phyloP scores from a whole-genome alignment of 1,140 invertebrate species.

The Panagrolaimus sp. region DNA sequence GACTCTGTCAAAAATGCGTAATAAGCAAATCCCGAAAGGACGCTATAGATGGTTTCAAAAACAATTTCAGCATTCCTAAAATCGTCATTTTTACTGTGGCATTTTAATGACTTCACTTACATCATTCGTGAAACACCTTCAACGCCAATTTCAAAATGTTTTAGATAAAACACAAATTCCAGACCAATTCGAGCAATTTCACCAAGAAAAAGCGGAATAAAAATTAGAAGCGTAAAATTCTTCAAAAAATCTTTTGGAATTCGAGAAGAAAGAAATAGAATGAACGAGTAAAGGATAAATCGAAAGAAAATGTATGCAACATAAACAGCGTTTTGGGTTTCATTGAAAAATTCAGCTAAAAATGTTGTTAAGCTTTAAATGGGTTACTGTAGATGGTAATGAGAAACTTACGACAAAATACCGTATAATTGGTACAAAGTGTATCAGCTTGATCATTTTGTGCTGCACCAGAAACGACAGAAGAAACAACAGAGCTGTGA shows the following conservation, averaged over 20 bases:
- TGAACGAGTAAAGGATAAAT: constrained; percentile 3
- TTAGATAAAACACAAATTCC: constrained; percentile 8
- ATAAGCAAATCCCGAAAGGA: background rate
- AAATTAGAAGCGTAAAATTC: background rate
- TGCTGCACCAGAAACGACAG: too few species aligned
- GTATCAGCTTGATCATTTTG: background rate
- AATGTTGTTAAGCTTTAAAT: background rate
- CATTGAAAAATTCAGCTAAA: constrained; percentile 7
- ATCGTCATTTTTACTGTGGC: background rate
- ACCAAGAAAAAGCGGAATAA: background rate
- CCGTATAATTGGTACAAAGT: background rate
- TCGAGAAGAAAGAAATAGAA: background rate
- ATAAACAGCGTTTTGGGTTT: background rate
- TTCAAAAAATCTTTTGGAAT: constrained; percentile 6
- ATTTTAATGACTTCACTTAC: background rate
- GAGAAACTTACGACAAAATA: constrained; percentile 2
- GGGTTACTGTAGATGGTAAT: background rate
- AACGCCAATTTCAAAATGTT: background rate
- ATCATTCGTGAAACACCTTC: constrained; percentile 1
- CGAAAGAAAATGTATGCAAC: background rate
- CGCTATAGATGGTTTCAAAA: background rate
- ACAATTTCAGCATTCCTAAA: background rate
- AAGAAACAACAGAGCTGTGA: too few species aligned
- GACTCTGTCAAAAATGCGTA: background rate
- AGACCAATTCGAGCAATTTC: background rate